These are phyloP conservation scores for Hirundo rustica DNA, from an alignment of 2,797 vertebrate species.

Conservation along the genomic window DNA sequence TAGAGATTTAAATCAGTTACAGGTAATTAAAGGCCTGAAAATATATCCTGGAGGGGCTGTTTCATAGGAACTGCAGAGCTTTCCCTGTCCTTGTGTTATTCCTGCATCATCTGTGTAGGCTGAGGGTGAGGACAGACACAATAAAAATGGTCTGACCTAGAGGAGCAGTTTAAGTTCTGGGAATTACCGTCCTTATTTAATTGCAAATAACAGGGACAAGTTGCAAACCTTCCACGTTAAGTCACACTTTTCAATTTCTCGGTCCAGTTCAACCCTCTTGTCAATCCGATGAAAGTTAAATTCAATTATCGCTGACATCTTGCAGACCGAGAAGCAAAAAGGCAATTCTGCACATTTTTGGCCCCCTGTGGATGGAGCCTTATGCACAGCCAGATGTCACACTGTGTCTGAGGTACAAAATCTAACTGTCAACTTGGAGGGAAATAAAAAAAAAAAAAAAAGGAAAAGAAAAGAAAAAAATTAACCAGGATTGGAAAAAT, in stretches of 20 bases:
- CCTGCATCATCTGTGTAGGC: background rate
- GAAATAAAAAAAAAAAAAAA: background rate
- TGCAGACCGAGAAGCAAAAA: background rate
- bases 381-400: slow-evolving; percentile 23
- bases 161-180: background rate
- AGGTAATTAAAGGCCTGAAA: background rate
- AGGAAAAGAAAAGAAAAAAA: background rate
- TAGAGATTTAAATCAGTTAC: background rate
- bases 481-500: background rate
- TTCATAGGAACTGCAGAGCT: background rate
- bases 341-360: slow-evolving; percentile 31
- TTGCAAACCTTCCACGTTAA: background rate
- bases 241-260: background rate
- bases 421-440: background rate
- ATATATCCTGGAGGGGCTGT: background rate
- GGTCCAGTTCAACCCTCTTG: background rate
- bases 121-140: background rate
- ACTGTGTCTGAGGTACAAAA: background rate
- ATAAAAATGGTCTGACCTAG: background rate
- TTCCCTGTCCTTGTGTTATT: background rate
- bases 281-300: background rate
- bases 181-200: background rate
- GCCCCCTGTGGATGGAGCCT: slow-evolving; percentile 5
- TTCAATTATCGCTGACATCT: slow-evolving; percentile 8
- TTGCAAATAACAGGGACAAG: background rate